Evolutionary conservation across 1,140 invertebrate genomes (phyloP), one percentile per base, ranked within the genome.

Genomic region (Sinella curviseta): DNA sequence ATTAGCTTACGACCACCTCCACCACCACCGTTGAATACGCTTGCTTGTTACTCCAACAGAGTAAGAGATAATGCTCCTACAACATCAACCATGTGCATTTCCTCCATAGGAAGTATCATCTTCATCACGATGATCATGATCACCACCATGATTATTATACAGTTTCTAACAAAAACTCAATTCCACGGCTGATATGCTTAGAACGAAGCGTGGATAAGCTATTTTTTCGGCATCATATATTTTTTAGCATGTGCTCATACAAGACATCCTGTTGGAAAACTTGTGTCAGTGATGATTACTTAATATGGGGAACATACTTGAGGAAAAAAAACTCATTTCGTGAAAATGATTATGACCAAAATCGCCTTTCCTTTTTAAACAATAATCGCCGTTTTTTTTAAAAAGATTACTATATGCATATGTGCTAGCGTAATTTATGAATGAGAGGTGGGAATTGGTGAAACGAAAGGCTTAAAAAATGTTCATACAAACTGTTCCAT

Each of bases 251-350:
- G 16, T 65, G 39, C 39, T 20, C 39, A 48, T 48, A 48, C 8
- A 48, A 48, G 8, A 48, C 8, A 8, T 20, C 39, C 8, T 12
- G 39, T 48, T 48, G 8, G 8, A 8, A n/a, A n/a, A n/a, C n/a
- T n/a, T 8, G 16, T n/a, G 57, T 65, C 8, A 65, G 8, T 26
- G 57, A 26, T n/a, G 57, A 65, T 65, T 8, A 65, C 57, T 65
- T 65, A 65, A 65, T 65, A 65, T 65, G 57, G 57, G 57, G 57
- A 65, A 26, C 57, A 65, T 12, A 65, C 57, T 65, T 65, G 57
- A 65, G 26, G 24, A n/a, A n/a, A n/a, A n/a, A n/a, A n/a, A n/a
- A n/a, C n/a, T n/a, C n/a, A n/a, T n/a, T n/a, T n/a, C n/a, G n/a
- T n/a, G n/a, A n/a, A n/a, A n/a, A n/a, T n/a, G n/a, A n/a, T n/a